phyloP scores from a whole-genome alignment of 2,113 vertebrate genomes.

The Castor canadensis region DNA sequence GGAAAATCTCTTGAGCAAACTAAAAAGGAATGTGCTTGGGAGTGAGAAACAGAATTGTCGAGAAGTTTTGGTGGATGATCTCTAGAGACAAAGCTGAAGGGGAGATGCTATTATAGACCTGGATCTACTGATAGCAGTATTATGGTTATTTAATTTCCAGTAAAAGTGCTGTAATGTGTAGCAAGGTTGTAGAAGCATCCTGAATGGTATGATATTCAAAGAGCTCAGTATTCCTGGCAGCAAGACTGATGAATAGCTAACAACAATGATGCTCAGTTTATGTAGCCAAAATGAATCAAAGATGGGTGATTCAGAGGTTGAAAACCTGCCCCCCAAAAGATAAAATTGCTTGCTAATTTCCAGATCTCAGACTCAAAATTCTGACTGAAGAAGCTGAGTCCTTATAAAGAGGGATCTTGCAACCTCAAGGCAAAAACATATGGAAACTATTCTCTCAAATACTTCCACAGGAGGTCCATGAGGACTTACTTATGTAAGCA shows the following conservation, averaged over 20 bases:
- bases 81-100: not conserved
- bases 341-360: not conserved
- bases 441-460: not conserved
- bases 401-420: not conserved
- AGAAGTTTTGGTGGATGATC: not conserved
- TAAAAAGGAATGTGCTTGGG: not conserved
- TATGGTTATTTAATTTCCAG: not conserved
- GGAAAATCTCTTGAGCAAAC: not conserved
- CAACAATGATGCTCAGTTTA: not conserved
- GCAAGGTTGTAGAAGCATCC: not conserved
- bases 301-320: not conserved
- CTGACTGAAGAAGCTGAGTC: not conserved
- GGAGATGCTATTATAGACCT: not conserved
- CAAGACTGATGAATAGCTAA: not conserved
- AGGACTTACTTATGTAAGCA: not conserved
- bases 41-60: not conserved
- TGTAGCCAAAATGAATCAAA: not conserved
- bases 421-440: not conserved
- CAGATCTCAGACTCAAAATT: not conserved
- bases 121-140: not conserved
- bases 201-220: not conserved
- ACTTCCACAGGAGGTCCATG: not conserved
- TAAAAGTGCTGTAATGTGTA: not conserved
- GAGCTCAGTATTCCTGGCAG: not conserved
- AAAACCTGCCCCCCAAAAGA: not conserved